Evolutionary conservation across 2,888 invertebrate species (phyloP).

Genomic region (Andrena camellia): DNA sequence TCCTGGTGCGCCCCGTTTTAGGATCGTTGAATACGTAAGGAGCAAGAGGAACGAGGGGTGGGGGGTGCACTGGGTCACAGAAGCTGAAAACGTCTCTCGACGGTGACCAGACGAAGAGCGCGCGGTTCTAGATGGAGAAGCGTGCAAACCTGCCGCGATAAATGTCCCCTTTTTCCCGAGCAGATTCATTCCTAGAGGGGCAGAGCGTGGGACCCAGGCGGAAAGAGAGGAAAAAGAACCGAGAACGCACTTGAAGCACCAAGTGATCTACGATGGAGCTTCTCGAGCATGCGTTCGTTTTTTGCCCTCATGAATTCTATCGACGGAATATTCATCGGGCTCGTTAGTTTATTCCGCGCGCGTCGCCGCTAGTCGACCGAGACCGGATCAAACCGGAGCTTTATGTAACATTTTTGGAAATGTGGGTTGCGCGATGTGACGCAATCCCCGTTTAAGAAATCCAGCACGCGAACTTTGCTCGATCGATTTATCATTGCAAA

Average conservation of each 20-base stretch:
- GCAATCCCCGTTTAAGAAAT: slow-evolving; percentile 24
- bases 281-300: slow-evolving; percentile 62
- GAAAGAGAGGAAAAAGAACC: slow-evolving; percentile 63
- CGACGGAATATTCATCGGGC: slow-evolving; percentile 60
- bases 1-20: slow-evolving; percentile 16
- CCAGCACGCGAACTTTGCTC: slow-evolving; percentile 6
- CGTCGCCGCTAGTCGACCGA: slow-evolving; percentile 48
- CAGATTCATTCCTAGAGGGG: slow-evolving; percentile 72
- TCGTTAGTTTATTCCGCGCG: slow-evolving; percentile 43
- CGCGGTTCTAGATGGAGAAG: not conserved
- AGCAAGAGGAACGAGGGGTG: not conserved
- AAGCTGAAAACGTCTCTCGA: not conserved
- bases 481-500: slow-evolving; percentile 38
- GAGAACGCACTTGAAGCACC: slow-evolving; percentile 79
- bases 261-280: slow-evolving; percentile 75
- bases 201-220: slow-evolving; percentile 60
- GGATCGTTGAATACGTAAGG: slow-evolving; percentile 6
- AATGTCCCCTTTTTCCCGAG: slow-evolving; percentile 74
- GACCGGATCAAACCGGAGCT: slow-evolving; percentile 15
- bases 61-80: not conserved
- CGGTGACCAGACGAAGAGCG: not conserved
- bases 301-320: slow-evolving; percentile 77
- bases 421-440: not conserved
- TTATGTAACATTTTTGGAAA: slow-evolving; percentile 31
- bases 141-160: slow-evolving; percentile 69